Evolutionary conservation across 1,140 invertebrate species (phyloP), one percentile per base, ranked within the genome.

Genomic region (Hesperophylax magnus): DNA sequence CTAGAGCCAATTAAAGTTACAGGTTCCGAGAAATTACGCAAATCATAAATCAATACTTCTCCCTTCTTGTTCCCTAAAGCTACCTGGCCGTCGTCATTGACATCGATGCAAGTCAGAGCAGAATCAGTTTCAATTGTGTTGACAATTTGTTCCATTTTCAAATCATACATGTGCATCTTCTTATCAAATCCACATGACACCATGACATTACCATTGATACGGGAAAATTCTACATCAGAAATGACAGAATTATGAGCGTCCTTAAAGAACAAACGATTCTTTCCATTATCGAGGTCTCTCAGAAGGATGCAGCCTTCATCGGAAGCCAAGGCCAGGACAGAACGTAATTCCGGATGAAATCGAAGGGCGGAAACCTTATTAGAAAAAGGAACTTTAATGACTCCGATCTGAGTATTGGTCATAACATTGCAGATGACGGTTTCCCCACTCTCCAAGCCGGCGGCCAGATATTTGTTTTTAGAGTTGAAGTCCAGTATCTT

Each of bases 261-360:
- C 84, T 89, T 87, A 85, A 88, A 88, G 75, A 88, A 87, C 34
- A 84, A 86, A 86, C 87, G 89, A 69, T 90, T 88, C 85, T 89
- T 90, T 77, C 89, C 88, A 3, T 86, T 87, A n/a, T 86, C 88
- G 22, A 90, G 85, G 82, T 90, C 89, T 84, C 86, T 85, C 20
- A 90, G 77, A 11, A 89, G 83, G 47, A 90, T 84, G 82, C 89
- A 88, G 1, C 89, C 89, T 84, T 90, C 89, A 78, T 90, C 89
- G 34, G 88, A 89, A 4, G 89, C 88, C 20, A 90, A 78, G 9
- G 88, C 89, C 52, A 90, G 81, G 27, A 90, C 76, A 6, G 88
- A 87, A 65, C 88, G 84, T 34, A 86, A 86, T 63, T 90, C 88
- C 83, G 88, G 88, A 81, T 90, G 89, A 72, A 90, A 90, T 60